Percentiles rank a stretch among this genome's conserved stretches.
Evolutionary conservation across 2,797 vertebrate genomes (phyloP).

Genomic region (Pseudopleuronectes americanus): DNA sequence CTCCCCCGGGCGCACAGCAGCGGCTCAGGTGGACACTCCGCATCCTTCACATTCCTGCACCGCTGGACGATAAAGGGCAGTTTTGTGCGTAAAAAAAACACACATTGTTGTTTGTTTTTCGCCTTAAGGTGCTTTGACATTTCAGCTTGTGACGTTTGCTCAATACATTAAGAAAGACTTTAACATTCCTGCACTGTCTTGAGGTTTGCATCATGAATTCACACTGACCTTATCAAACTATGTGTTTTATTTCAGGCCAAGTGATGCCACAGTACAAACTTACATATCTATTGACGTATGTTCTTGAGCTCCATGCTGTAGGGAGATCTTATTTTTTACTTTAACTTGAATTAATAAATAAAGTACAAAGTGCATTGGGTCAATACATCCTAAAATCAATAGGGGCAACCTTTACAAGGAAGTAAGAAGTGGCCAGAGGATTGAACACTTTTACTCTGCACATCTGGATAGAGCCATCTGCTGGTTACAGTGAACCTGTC

Average conservation of each 20-base stretch:
- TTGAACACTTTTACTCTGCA: slow-evolving; percentile 1
- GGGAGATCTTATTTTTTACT: too few species aligned
- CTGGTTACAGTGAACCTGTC: slow-evolving; percentile 34
- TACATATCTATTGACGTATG: neutral
- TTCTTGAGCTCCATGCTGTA: neutral
- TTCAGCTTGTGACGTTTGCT: slow-evolving; percentile 45
- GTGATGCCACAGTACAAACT: neutral
- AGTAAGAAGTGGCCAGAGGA: neutral
- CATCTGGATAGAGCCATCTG: slow-evolving; percentile 54
- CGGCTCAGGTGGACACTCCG: slow-evolving; percentile 74
- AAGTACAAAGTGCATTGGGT: neutral
- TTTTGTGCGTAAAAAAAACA: neutral
- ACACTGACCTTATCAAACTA: slow-evolving; percentile 42
- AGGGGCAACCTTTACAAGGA: neutral
- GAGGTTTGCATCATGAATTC: slow-evolving; percentile 5
- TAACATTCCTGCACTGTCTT: slow-evolving; percentile 5
- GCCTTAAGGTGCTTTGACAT: slow-evolving; percentile 42
- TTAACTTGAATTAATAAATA: neutral
- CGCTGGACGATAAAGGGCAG: slow-evolving; percentile 56
- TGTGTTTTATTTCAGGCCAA: neutral
- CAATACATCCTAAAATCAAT: neutral
- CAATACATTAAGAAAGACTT: slow-evolving; percentile 34
- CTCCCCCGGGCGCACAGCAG: slow-evolving; percentile 73
- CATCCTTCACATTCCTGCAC: slow-evolving; percentile 76
- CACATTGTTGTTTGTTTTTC: neutral